Conservation (phyloP, 1,140 invertebrate genomes). For the Lepidurus couesii region DNA sequence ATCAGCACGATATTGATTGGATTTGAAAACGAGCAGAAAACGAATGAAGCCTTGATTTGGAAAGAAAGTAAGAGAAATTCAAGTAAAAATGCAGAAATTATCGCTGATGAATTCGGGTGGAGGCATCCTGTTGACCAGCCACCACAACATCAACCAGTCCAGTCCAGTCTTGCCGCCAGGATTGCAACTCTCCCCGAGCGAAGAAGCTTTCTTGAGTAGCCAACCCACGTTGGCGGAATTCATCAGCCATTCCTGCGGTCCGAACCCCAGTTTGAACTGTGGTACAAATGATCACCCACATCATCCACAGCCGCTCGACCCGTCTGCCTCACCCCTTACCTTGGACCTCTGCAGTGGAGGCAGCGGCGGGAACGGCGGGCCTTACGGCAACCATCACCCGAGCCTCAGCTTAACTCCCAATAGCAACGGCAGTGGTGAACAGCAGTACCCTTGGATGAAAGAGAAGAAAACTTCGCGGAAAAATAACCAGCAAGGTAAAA, state of each 20-base stretch:
- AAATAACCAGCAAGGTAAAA: background rate
- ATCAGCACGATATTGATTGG: too few species aligned
- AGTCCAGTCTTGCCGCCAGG: background rate
- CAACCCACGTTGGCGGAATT: background rate
- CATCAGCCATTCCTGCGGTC: background rate
- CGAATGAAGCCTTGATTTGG: too few species aligned
- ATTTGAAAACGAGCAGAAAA: too few species aligned
- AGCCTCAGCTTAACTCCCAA: background rate
- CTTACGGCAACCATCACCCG: background rate
- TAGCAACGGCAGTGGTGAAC: background rate
- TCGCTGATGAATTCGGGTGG: conserved; percentile 9
- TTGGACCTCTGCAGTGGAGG: background rate
- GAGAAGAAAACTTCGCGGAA: conserved; percentile 4
- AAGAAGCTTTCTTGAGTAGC: background rate
- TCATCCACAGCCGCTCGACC: background rate
- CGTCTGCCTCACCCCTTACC: background rate
- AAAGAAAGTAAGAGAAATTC: background rate
- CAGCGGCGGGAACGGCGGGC: background rate
- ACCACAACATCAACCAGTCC: background rate
- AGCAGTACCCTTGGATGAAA: conserved; percentile 17
- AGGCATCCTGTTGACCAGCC: background rate
- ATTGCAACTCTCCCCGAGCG: background rate
- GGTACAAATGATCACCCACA: background rate
- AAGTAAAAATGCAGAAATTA: background rate
- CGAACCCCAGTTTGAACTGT: background rate